Evolutionary conservation across 2,797 vertebrate species (phyloP), one percentile per base, ranked within the genome.

Genomic region (Phoxinus dragarum): DNA sequence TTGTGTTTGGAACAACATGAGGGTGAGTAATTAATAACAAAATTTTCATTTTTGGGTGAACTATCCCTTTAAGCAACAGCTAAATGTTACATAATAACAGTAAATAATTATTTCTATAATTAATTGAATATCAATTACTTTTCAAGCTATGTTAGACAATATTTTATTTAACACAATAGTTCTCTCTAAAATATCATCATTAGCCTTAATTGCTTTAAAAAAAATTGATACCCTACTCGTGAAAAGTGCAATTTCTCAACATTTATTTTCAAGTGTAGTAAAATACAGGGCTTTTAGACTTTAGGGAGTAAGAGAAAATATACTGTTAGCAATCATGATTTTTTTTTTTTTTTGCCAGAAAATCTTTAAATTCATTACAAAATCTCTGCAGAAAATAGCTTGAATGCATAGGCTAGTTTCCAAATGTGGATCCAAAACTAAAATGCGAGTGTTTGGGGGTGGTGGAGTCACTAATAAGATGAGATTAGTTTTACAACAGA

Each of bases 331-430:
- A 40, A 54, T 71, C 40, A 81, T 74, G 83, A 88, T 89, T 87
- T 87, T 68, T 12, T 76, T 54, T 54, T 34, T 36, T 66, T 36
- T 40, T 52, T 21, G 80, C 77, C 64, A 27, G 12, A 44, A 79
- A 71, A 34, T 66, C 81, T 85, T 81, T 88, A 91, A 92, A 92
- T 88, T 88, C 84, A 80, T 86, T 81, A 80, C 86, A 90, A 84
- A 91, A 80, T 79, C 81, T 49, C 81, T 89, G 83, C 76, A 84
- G 83, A 92, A 94, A 84, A 95, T 94, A 91, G 90, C 92, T 38
- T 73, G 92, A 92, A 93, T 27, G 27, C 27, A 27, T 27, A 27
- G 27, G 27, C 27, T 92, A 92, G 92, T 54, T 88, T 83, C 44
- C 10, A 31, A 68, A 83, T 64, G 23, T 78, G 81, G 80, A 71